A percentile compares a stretch with the other conserved stretches of the same genome.
Evolutionary conservation across 2,113 vertebrate species (phyloP).

Genomic region (Empidonax alnorum): DNA sequence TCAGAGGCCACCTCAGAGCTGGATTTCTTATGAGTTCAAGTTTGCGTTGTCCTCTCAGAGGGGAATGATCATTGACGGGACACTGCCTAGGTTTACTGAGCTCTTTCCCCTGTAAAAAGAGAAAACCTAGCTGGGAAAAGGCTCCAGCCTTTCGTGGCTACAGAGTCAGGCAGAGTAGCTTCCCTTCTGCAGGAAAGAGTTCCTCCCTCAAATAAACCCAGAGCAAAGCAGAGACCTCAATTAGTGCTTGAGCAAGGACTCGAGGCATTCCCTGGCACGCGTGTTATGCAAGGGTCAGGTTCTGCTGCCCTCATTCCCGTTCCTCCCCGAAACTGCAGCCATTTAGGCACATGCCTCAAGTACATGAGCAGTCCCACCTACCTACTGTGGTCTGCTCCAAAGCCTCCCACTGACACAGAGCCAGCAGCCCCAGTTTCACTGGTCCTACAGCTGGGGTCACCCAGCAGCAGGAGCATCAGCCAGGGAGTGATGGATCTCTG

Average conservation of each 20-base stretch:
- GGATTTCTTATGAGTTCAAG: background rate
- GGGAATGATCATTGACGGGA: background rate
- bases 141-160: background rate
- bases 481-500: too few relatives aligned
- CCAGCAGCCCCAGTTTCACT: background rate
- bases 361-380: background rate
- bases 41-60: background rate
- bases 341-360: background rate
- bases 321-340: constrained; percentile 57
- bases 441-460: background rate
- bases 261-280: background rate
- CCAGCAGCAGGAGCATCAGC: background rate
- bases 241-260: constrained; percentile 49
- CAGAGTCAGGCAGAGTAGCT: background rate
- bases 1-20: background rate
- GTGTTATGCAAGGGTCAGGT: constrained; percentile 54
- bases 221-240: background rate
- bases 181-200: background rate
- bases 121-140: background rate
- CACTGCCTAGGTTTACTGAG: background rate
- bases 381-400: background rate
- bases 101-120: background rate
- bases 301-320: constrained; percentile 45
- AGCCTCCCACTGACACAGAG: background rate
- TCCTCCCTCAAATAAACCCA: constrained; percentile 17